phyloP scores from a whole-genome alignment of 2,888 invertebrate species.

The Agrilus biguttatus region DNA sequence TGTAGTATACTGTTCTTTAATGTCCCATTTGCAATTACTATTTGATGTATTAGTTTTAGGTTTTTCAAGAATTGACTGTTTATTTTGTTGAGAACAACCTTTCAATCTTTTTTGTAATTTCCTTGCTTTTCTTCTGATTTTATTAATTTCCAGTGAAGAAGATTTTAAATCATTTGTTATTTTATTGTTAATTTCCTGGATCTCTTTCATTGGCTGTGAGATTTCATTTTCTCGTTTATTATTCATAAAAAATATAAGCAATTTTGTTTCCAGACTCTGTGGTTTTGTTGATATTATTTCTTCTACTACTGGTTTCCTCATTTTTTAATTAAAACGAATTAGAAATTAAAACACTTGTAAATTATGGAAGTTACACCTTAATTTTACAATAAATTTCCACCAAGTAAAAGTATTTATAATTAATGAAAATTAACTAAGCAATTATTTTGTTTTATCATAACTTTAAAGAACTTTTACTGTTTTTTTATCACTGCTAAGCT shows the following conservation, averaged over 20 bases:
- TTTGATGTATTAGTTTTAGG: conserved; percentile 3
- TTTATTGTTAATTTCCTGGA: conserved; percentile 35
- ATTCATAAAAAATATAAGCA: conserved; percentile 21
- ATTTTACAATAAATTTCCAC: no score
- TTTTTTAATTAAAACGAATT: conserved; percentile 2
- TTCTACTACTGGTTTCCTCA: conserved; percentile 15
- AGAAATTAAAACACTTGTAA: no score
- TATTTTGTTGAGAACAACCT: conserved; percentile 2
- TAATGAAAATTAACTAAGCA: no score
- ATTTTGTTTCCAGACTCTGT: conserved; percentile 22
- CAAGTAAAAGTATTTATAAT: no score
- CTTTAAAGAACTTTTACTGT: no score
- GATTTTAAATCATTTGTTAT: no score
- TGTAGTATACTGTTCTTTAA: conserved; percentile 19
- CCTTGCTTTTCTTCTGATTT: conserved; percentile 33
- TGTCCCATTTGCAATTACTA: conserved; percentile 29
- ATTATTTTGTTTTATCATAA: no score
- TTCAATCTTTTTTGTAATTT: conserved; percentile 18
- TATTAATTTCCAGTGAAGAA: conserved; percentile 28
- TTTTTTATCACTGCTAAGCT: no score
- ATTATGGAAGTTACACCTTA: no score
- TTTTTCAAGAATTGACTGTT: conserved; percentile 5
- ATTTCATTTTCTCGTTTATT: conserved; percentile 5
- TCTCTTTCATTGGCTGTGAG: conserved; percentile 37
- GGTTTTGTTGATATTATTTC: conserved; percentile 18